phyloP scores from a whole-genome alignment of 2,888 invertebrate genomes.

The Cataglyphis rosenhaueri region DNA sequence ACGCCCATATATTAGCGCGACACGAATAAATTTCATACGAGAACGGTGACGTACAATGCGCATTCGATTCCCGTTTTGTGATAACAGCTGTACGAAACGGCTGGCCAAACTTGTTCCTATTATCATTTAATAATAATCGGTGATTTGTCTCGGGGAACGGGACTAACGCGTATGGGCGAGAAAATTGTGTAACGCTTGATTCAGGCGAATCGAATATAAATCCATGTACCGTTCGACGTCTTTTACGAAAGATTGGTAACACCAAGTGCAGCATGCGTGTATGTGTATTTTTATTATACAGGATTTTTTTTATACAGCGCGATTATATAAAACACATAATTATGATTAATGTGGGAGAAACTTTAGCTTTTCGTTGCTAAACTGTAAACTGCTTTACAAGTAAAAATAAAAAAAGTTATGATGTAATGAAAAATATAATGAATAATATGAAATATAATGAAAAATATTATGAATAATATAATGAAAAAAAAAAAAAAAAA shows the following conservation, averaged over 20 bases:
- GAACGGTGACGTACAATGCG: neutral
- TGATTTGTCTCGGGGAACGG: conserved; percentile 40
- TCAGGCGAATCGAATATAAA: conserved; percentile 41
- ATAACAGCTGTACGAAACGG: conserved; percentile 28
- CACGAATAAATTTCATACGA: conserved; percentile 12
- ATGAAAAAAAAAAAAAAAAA: neutral
- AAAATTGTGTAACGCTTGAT: conserved; percentile 46
- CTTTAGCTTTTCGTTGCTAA: neutral
- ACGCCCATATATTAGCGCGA: neutral
- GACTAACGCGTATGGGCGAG: conserved; percentile 13
- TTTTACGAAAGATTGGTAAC: conserved; percentile 36
- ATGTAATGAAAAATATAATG: neutral
- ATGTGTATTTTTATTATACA: neutral
- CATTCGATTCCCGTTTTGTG: conserved; percentile 22
- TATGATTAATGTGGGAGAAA: conserved; percentile 12
- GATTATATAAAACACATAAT: conserved; percentile 13
- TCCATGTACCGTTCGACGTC: conserved; percentile 40
- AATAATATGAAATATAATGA: too few relatives aligned
- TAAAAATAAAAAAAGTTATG: neutral
- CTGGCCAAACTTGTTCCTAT: conserved; percentile 39
- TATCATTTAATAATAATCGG: conserved; percentile 46
- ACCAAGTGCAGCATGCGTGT: neutral
- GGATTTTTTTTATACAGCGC: neutral
- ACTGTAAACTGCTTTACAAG: neutral
- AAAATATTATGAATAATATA: too few relatives aligned